Evolutionary conservation across 1,140 invertebrate species (phyloP).

Genomic region (Penaeus indicus): DNA sequence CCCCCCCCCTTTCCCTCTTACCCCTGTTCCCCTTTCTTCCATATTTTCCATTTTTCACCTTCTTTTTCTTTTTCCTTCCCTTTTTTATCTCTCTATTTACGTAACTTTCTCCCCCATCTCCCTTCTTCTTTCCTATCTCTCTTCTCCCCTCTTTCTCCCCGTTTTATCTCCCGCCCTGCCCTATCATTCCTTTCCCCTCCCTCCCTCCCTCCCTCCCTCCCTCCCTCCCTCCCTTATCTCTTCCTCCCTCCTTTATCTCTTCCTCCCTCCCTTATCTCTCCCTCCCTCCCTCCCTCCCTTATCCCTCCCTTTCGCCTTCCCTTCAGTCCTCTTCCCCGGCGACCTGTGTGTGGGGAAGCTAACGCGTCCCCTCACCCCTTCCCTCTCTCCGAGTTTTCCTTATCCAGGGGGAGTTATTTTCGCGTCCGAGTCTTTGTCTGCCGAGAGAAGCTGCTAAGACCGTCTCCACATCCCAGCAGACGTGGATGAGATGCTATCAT

Average conservation of each 20-base stretch:
- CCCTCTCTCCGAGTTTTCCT: background rate
- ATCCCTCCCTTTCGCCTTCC: background rate
- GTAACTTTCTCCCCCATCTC: background rate
- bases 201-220: background rate
- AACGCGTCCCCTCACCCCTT: background rate
- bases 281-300: background rate
- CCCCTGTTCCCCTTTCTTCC: background rate
- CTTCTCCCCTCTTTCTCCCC: background rate
- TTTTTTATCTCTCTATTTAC: background rate
- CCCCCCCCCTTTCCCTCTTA: background rate
- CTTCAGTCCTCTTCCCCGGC: background rate
- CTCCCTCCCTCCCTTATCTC: background rate
- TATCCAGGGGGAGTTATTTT: no score
- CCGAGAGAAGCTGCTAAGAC: no score
- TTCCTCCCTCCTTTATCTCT: no score
- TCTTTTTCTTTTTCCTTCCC: background rate
- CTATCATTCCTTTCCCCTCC: background rate
- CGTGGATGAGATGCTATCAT: no score
- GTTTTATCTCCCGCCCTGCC: background rate
- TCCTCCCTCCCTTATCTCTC: background rate
- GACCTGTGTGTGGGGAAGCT: no score
- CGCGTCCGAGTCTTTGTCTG: no score
- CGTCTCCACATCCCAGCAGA: no score
- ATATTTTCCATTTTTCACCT: background rate
- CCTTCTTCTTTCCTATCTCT: background rate